Evolutionary conservation across 2,797 vertebrate species (phyloP), one percentile per base, ranked within the genome.

Genomic region (Notolabrus celidotus): DNA sequence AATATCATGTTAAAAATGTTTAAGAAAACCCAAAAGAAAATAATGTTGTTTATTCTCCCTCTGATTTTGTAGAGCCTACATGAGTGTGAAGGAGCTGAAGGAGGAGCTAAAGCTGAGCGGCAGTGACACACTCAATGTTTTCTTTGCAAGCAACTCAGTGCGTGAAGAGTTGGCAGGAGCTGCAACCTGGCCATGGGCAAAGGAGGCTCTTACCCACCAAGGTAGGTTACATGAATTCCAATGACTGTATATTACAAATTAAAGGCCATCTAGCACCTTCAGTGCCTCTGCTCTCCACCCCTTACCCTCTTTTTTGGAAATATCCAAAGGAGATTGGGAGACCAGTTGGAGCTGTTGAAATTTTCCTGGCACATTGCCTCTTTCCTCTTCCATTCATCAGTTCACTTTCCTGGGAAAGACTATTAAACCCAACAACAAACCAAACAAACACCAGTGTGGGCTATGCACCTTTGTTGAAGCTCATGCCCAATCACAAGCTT

Each of bases 101-200:
- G 96, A 99, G 68, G 76, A 91, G 3, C 91, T 99, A 47, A 94
- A 94, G 49, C 93, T 98, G 87, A 97, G 96, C 75, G 92, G 96
- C 57, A 91, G 92, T 5, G 94, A 98, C 67, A 96, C 94, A 36
- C 96, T 99, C 85, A 99, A 99, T 0, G 92, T 99, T 62, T 99
- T 97, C 87, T 99, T 99, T 1, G 97, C 97, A 85, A 94, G 90
- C 84, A 98, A 95, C 79, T 99, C 97, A 0, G 95, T 96, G 23
- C 92, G 95, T 31, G 96, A 99, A 71, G 96, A 98, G 66, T 89
- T 99, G 81, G 97, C 96, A 33, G 98, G 98, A 71, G 94, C 96
- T 57, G 98, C 97, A 29, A 99, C 97, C 33, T 99, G 97, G 98
- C 98, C 98, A 0, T 99, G 98, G 98, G 96, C 97, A 23, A 99